Evolutionary conservation across 2,888 invertebrate species (phyloP).

Genomic region (Tachina grossa): DNA sequence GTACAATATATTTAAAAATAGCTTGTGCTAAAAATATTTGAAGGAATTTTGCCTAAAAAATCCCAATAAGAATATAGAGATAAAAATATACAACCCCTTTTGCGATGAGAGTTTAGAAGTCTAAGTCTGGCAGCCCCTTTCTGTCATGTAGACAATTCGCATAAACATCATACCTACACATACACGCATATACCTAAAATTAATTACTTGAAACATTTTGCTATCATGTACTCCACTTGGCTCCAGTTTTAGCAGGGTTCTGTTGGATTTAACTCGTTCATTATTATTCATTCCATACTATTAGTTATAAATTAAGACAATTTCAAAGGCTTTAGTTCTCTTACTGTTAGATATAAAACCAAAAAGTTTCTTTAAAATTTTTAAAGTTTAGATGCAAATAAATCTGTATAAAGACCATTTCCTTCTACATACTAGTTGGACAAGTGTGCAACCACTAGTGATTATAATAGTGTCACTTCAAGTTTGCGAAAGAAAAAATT

Average conservation of each 20-base stretch:
- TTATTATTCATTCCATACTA: constrained; percentile 45
- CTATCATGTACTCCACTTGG: constrained; percentile 41
- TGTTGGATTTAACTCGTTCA: constrained; percentile 32
- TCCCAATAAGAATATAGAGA: no score
- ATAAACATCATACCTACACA: not conserved
- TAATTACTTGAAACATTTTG: constrained; percentile 69
- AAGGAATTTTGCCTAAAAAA: no score
- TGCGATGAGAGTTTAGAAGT: no score
- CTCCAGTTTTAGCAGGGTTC: constrained; percentile 30
- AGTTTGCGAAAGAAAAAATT: constrained; percentile 12
- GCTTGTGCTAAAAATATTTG: no score
- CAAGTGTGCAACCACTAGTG: constrained; percentile 48
- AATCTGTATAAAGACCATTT: not conserved
- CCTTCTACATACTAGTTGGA: not conserved
- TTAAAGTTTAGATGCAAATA: constrained; percentile 29
- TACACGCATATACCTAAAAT: constrained; percentile 38
- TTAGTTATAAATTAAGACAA: constrained; percentile 45
- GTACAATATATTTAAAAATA: no score
- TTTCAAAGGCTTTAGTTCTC: constrained; percentile 25
- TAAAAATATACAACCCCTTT: no score
- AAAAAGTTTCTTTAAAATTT: constrained; percentile 12
- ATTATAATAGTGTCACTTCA: constrained; percentile 55
- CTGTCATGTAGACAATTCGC: not conserved
- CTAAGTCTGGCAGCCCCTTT: no score
- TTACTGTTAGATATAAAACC: not conserved